These are phyloP conservation scores for Sebastes alutus DNA, from an alignment of 2,797 vertebrate species.

Conservation along the genomic window DNA sequence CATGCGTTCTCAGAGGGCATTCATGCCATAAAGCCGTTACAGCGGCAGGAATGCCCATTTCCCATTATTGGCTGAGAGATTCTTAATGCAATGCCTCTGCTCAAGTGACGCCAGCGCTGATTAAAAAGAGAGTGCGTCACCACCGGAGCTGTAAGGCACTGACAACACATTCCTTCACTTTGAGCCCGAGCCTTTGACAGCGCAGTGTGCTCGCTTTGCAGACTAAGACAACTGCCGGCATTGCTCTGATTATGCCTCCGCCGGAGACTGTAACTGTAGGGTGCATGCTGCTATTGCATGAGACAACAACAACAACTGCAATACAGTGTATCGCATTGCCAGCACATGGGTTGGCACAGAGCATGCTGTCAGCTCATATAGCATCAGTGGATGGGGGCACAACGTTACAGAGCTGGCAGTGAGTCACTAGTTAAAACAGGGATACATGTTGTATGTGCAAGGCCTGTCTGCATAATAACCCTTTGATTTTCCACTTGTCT, in stretches of 20 bases:
- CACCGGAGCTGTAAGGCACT: constrained; percentile 60
- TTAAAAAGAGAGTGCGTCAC: constrained; percentile 73
- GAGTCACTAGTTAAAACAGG: constrained; percentile 42
- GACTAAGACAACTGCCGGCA: constrained; percentile 38
- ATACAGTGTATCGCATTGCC: constrained; percentile 18
- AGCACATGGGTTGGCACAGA: constrained; percentile 34
- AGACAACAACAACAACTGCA: constrained; percentile 34
- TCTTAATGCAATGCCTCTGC: constrained; percentile 44
- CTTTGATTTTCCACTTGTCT: constrained; percentile 15
- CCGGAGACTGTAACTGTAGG: constrained; percentile 27
- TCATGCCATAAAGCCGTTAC: constrained; percentile 16
- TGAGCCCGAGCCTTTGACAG: constrained; percentile 41
- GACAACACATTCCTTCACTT: constrained; percentile 59
- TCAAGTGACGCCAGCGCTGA: constrained; percentile 63
- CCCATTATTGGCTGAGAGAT: constrained; percentile 41
- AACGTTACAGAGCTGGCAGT: constrained; percentile 26
- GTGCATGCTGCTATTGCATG: constrained; percentile 29
- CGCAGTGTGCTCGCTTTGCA: constrained; percentile 46
- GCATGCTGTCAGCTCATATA: constrained; percentile 58
- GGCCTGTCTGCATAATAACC: constrained; percentile 15
- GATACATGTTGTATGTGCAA: constrained; percentile 18
- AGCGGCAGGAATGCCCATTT: constrained; percentile 46
- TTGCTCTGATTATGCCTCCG: constrained; percentile 26
- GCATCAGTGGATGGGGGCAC: constrained; percentile 38
- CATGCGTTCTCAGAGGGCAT: constrained; percentile 54